Conservation (phyloP, 2,797 vertebrate genomes). For the Cephalopachus bancanus region DNA sequence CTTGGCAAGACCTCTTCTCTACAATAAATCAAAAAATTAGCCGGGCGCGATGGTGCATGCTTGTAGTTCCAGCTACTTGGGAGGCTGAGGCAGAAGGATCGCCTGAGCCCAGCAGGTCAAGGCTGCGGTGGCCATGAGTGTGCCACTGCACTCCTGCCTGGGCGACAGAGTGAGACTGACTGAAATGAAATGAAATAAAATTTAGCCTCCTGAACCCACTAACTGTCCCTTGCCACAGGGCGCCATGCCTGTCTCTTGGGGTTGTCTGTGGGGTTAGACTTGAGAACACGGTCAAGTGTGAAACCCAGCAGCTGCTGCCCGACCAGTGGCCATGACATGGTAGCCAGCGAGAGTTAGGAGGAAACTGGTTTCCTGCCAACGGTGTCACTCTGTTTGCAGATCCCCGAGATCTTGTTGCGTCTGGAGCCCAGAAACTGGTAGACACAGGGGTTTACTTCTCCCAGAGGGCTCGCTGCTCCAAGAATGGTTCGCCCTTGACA, state of each 20-base stretch:
- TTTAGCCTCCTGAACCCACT: neutral
- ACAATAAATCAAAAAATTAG: no score
- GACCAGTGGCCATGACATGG: no score
- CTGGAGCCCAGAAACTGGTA: neutral
- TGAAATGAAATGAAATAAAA: neutral
- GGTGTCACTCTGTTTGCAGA: accelerated
- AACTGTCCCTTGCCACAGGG: neutral
- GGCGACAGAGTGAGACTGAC: no score
- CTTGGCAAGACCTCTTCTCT: no score
- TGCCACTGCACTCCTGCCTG: no score
- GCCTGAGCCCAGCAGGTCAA: no score
- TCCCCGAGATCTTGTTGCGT: neutral
- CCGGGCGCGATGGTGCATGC: no score
- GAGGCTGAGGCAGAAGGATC: no score
- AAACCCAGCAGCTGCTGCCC: neutral
- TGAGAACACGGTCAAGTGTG: neutral
- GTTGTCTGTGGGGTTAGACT: neutral
- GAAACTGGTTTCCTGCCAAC: neutral
- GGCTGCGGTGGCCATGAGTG: no score
- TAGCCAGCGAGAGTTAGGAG: neutral
- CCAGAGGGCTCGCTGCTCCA: neutral
- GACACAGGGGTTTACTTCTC: neutral
- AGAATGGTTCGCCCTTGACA: neutral
- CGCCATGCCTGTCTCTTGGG: no score
- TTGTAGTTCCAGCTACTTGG: no score